phyloP scores from a whole-genome alignment of 2,113 vertebrate species.

The Neolamprologus falcicula region DNA sequence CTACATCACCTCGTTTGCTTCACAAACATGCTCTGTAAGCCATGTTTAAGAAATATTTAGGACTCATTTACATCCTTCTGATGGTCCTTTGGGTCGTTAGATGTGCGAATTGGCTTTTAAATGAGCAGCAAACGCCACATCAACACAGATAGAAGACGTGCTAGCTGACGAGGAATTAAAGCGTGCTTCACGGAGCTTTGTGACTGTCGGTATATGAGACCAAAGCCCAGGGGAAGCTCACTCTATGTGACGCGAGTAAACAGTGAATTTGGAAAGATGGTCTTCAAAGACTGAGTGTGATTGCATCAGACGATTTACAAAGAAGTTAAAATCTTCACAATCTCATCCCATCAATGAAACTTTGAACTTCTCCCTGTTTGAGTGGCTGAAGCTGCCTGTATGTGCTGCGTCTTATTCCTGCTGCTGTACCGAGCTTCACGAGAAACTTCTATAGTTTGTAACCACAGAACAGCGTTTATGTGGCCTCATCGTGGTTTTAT shows the following conservation, averaged over 20 bases:
- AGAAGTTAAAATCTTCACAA: not conserved
- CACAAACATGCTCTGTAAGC: fast-evolving
- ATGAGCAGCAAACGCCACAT: not conserved
- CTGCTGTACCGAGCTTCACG: not conserved
- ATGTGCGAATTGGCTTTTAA: not conserved
- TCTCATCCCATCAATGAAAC: not conserved
- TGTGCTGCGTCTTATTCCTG: fast-evolving
- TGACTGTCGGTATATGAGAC: too few relatives aligned
- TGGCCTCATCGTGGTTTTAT: not conserved
- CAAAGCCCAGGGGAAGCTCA: fast-evolving
- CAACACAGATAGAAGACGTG: not conserved
- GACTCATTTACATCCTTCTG: not conserved
- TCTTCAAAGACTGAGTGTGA: not conserved
- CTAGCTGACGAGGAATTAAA: not conserved
- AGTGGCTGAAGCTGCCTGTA: not conserved
- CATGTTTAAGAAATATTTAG: not conserved
- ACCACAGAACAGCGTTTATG: fast-evolving
- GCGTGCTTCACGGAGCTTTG: too few relatives aligned
- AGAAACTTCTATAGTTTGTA: not conserved
- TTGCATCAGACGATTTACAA: not conserved
- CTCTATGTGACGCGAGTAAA: not conserved
- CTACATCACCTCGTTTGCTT: not conserved
- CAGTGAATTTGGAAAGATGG: not conserved
- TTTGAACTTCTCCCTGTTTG: not conserved
- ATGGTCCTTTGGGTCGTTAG: not conserved